phyloP scores from a whole-genome alignment of 2,113 vertebrate genomes.

The Todiramphus chloris region DNA sequence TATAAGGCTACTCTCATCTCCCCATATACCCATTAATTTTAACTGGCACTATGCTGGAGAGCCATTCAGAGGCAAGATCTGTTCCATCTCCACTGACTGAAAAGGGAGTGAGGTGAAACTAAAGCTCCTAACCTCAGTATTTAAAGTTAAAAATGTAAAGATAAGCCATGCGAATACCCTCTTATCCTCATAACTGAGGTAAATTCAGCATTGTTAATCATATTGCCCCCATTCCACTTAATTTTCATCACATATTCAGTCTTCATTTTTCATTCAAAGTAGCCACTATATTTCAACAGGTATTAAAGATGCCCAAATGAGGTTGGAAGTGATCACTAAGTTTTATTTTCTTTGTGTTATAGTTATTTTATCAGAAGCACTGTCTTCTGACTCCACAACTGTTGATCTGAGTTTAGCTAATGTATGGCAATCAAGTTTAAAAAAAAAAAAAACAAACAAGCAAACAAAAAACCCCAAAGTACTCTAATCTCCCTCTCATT shows the following conservation, averaged over 20 bases:
- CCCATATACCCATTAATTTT: background rate
- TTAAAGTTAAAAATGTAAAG: background rate
- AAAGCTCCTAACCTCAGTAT: background rate
- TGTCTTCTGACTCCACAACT: background rate
- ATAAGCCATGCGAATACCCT: background rate
- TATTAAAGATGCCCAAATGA: background rate
- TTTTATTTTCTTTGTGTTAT: background rate
- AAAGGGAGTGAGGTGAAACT: background rate
- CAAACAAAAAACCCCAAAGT: background rate
- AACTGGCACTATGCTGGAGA: background rate
- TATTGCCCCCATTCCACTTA: background rate
- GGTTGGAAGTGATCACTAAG: background rate
- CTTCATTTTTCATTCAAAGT: background rate
- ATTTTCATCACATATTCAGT: background rate
- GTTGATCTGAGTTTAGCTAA: background rate
- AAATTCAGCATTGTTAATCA: background rate
- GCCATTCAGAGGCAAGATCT: background rate
- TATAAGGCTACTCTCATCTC: background rate
- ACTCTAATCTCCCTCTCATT: background rate
- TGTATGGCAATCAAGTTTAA: background rate
- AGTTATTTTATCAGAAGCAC: background rate
- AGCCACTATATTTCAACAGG: background rate
- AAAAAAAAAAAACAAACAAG: background rate
- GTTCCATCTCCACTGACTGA: background rate
- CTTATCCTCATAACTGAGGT: background rate